Percentiles rank a stretch among this genome's conserved stretches.
Evolutionary conservation across 2,113 vertebrate species (phyloP).

Genomic region (Ardeotis arabs): DNA sequence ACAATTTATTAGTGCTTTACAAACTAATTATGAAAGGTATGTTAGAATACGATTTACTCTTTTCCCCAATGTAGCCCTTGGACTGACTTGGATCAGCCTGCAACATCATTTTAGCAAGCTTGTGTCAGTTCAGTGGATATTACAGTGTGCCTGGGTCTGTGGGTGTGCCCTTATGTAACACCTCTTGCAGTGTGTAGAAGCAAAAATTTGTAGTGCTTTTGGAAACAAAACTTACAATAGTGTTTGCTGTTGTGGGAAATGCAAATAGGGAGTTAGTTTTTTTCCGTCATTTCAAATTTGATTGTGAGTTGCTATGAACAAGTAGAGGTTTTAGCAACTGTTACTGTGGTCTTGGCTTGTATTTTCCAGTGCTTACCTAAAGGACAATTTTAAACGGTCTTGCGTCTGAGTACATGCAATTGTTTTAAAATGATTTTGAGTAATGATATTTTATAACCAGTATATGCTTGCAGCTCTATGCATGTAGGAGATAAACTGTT

Average conservation of each 20-base stretch:
- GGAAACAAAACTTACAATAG: not conserved
- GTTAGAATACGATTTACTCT: not conserved
- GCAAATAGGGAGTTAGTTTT: not conserved
- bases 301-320: accelerated
- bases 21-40: not conserved
- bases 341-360: not conserved
- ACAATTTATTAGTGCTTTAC: not conserved
- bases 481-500: conserved; percentile 1
- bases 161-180: not conserved
- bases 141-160: not conserved
- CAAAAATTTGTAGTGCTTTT: not conserved
- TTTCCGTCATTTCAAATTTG: accelerated
- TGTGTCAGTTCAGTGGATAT: not conserved
- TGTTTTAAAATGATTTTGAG: not conserved
- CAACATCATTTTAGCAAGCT: not conserved
- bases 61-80: not conserved
- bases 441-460: not conserved
- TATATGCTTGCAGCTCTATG: not conserved
- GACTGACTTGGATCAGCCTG: not conserved
- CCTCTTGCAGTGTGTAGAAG: not conserved
- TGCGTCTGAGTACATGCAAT: not conserved
- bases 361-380: not conserved
- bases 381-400: not conserved
- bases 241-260: not conserved
- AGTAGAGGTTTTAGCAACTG: not conserved